These are phyloP conservation scores for Diplodus sargus DNA, from an alignment of 2,797 vertebrate species.

Conservation along the genomic window DNA sequence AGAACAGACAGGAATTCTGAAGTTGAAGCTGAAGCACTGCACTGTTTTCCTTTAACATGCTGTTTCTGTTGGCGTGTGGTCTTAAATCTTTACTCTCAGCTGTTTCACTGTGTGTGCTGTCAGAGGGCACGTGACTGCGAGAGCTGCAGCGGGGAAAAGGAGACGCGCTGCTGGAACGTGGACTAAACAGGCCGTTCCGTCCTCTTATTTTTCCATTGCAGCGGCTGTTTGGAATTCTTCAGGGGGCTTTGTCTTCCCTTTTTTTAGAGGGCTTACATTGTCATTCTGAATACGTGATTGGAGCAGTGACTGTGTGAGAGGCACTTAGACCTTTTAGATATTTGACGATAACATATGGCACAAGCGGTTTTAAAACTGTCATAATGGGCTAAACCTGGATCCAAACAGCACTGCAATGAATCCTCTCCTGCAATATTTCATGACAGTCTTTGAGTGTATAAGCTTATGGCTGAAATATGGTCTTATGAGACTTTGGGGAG, in stretches of 20 bases:
- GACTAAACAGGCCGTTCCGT: conserved; percentile 26
- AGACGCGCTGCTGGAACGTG: background rate
- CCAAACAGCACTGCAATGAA: conserved; percentile 60
- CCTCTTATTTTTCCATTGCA: conserved; percentile 29
- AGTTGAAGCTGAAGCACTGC: conserved; percentile 5
- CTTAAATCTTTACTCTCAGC: conserved; percentile 8
- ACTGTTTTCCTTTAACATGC: background rate
- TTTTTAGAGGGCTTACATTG: background rate
- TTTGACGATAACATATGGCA: background rate
- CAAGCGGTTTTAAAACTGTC: background rate
- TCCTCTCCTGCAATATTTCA: conserved; percentile 45
- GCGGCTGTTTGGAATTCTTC: conserved; percentile 33
- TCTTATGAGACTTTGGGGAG: conserved; percentile 58
- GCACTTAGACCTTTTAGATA: background rate
- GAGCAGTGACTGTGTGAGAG: background rate
- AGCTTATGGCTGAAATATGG: conserved; percentile 57
- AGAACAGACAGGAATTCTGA: conserved; percentile 25
- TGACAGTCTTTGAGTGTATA: conserved; percentile 61
- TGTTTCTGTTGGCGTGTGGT: background rate
- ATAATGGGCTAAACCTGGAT: conserved; percentile 6
- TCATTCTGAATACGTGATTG: background rate
- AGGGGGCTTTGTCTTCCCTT: conserved; percentile 6
- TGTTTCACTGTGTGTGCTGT: background rate
- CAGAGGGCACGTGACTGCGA: conserved; percentile 17
- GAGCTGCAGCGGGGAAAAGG: conserved; percentile 8